A percentile compares a stretch with the other conserved stretches of the same genome.
These are phyloP conservation scores for Lithosia quadra DNA, from an alignment of 2,888 invertebrate species.

Conservation along the genomic window DNA sequence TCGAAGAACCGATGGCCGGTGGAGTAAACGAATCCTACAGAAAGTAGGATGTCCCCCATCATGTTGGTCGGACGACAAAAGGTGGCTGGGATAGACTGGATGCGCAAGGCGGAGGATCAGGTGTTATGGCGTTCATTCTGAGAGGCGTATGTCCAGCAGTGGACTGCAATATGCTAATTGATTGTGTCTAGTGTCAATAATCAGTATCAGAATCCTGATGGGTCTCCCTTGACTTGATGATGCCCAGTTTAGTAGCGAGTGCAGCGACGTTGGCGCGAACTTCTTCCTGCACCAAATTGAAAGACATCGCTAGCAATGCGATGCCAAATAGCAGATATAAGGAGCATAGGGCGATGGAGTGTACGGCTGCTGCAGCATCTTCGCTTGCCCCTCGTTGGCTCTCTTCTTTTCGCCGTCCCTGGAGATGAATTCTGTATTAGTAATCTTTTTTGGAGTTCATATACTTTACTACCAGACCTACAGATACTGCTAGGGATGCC, in stretches of 20 bases:
- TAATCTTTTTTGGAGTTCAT: not conserved
- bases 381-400: constrained; percentile 37
- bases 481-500: no score
- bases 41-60: no score
- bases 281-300: constrained; percentile 98
- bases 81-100: no score
- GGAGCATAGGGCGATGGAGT: constrained; percentile 94
- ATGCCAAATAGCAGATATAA: constrained; percentile 97
- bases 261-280: constrained; percentile 95
- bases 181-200: constrained; percentile 41
- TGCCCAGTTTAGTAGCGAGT: constrained; percentile 94
- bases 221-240: constrained; percentile 90
- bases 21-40: no score
- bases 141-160: no score
- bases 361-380: constrained; percentile 75
- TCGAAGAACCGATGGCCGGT: no score
- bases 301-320: constrained; percentile 97
- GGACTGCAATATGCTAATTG: no score
- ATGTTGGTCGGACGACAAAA: no score
- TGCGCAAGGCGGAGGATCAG: no score
- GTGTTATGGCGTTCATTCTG: no score
- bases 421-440: not conserved
- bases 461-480: no score
- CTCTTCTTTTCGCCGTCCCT: constrained; percentile 62
- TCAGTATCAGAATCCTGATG: constrained; percentile 84